A percentile compares a stretch with the other conserved stretches of the same genome.
Conservation (phyloP, 2,888 invertebrate genomes). For the Standfussiana lucernea region DNA sequence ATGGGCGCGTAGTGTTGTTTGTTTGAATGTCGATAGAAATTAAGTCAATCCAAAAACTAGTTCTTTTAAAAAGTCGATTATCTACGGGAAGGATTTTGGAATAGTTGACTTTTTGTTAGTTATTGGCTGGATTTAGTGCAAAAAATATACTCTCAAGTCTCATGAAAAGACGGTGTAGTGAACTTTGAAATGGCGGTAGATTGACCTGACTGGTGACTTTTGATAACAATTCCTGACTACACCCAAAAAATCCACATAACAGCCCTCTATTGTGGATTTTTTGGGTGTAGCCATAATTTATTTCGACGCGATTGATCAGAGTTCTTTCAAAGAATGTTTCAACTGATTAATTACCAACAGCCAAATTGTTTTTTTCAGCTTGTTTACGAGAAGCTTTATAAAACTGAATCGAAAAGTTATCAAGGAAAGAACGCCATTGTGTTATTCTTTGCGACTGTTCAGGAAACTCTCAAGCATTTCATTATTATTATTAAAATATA, state of each 20-base stretch:
- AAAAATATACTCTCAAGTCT: background rate
- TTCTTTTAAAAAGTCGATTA: background rate
- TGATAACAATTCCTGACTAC: background rate
- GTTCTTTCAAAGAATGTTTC: background rate
- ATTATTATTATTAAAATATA: background rate
- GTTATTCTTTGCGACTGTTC: background rate
- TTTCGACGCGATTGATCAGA: too few species aligned
- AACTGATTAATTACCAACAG: background rate
- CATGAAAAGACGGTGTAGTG: background rate
- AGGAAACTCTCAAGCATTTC: background rate
- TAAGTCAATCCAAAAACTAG: background rate
- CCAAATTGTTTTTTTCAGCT: background rate
- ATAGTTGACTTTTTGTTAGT: background rate
- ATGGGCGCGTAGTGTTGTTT: constrained; percentile 52
- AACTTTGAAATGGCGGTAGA: background rate
- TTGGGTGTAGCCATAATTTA: too few species aligned
- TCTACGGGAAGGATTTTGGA: background rate
- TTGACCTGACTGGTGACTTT: background rate
- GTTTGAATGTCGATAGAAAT: constrained; percentile 30
- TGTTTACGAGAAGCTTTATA: background rate
- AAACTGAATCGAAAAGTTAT: background rate
- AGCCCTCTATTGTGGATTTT: too few species aligned
- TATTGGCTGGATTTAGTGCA: background rate
- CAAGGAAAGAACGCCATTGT: background rate
- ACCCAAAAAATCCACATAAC: too few species aligned